phyloP scores from a whole-genome alignment of 2,113 vertebrate genomes.

The Callaeas wilsoni region DNA sequence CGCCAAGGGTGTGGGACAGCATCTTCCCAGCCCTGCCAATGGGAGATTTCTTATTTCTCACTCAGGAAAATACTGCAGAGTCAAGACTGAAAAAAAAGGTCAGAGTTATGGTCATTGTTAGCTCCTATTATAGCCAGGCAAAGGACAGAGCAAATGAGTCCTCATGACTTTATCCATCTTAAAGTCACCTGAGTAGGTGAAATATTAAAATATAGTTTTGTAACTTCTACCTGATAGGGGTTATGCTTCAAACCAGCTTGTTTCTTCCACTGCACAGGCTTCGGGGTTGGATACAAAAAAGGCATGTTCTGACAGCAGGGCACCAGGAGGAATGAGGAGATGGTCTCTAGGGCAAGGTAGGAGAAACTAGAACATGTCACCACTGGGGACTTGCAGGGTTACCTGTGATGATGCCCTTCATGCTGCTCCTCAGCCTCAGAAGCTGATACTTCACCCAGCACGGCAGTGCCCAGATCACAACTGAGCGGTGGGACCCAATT shows the following conservation, averaged over 20 bases:
- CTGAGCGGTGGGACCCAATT: background rate
- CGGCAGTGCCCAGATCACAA: background rate
- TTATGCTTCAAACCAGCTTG: background rate
- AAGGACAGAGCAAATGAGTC: background rate
- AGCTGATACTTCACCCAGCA: background rate
- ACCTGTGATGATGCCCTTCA: background rate
- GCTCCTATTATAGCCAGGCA: background rate
- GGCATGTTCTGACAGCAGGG: background rate
- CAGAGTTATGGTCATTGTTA: background rate
- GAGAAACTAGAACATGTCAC: background rate
- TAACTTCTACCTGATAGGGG: background rate
- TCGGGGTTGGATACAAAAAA: background rate
- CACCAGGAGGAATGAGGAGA: background rate
- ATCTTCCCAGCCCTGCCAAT: background rate
- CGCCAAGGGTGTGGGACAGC: background rate
- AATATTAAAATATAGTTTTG: background rate
- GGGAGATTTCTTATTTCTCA: background rate
- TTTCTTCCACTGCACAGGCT: background rate
- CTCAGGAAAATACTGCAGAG: background rate
- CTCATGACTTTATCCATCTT: background rate
- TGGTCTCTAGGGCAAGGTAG: background rate
- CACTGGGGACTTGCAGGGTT: background rate
- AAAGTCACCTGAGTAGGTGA: background rate
- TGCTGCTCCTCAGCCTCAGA: background rate
- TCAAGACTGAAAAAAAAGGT: background rate